phyloP scores from a whole-genome alignment of 2,888 invertebrate genomes.

The Noctua janthina region DNA sequence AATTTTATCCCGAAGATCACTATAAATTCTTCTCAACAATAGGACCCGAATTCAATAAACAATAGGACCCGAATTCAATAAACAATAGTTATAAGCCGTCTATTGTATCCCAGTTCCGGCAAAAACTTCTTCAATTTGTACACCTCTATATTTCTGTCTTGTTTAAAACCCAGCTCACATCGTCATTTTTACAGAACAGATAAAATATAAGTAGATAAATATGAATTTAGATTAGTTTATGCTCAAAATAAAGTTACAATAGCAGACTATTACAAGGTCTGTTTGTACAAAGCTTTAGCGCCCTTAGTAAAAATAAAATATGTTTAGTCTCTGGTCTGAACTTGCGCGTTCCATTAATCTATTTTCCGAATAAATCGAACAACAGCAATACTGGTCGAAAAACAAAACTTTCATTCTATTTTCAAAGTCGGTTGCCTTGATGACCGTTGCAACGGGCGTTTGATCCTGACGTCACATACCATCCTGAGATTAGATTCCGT shows the following conservation, averaged over 20 bases:
- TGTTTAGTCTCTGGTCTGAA: not conserved
- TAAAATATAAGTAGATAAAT: not conserved
- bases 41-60: not conserved
- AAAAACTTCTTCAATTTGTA: not conserved
- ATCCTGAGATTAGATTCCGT: constrained; percentile 62
- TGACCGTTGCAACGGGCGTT: constrained; percentile 56
- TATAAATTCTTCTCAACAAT: not conserved
- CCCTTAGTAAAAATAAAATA: not conserved
- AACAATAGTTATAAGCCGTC: not conserved
- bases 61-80: not conserved
- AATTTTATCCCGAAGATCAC: not conserved
- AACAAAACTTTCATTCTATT: constrained; percentile 44
- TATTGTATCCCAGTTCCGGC: not conserved
- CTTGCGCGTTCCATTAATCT: not conserved
- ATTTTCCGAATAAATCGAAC: constrained; percentile 2
- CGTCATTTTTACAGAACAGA: not conserved
- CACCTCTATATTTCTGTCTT: not conserved
- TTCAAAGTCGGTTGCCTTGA: constrained; percentile 48
- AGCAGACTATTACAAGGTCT: not conserved
- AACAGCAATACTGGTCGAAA: constrained; percentile 23
- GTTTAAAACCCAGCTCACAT: not conserved
- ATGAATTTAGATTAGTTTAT: not conserved
- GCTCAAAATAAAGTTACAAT: not conserved
- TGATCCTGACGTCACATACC: constrained; percentile 56
- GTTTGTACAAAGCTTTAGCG: not conserved